These are phyloP conservation scores for Sebastes trivittatus DNA, from an alignment of 2,797 vertebrate species.

Conservation along the genomic window DNA sequence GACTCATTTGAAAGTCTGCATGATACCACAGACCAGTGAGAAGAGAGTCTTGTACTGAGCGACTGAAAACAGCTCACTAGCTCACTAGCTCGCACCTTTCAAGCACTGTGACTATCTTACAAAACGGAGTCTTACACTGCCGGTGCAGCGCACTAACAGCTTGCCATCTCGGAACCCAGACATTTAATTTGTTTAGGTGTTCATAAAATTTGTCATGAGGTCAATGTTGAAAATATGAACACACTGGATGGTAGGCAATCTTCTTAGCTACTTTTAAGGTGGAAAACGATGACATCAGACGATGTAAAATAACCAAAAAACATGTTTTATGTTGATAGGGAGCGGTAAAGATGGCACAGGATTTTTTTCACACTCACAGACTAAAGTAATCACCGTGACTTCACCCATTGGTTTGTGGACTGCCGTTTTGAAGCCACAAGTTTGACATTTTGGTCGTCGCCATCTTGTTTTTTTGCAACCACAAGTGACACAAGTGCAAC, in stretches of 20 bases:
- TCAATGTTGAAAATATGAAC: background rate
- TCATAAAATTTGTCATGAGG: background rate
- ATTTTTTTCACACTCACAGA: background rate
- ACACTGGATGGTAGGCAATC: background rate
- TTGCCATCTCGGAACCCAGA: background rate
- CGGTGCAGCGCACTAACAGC: background rate
- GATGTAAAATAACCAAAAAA: too few species aligned
- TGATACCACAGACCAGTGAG: background rate
- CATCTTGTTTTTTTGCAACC: too few species aligned
- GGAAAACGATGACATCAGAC: too few species aligned
- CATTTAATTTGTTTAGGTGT: background rate
- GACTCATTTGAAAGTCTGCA: background rate
- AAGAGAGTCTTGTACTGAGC: background rate
- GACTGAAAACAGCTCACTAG: too few species aligned
- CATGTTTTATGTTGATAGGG: background rate
- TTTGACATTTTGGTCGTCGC: too few species aligned
- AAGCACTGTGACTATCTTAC: background rate
- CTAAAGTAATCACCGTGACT: accelerated
- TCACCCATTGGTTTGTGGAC: too few species aligned
- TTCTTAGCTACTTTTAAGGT: too few species aligned
- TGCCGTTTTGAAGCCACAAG: too few species aligned
- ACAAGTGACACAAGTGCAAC: too few species aligned
- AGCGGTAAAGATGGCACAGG: background rate
- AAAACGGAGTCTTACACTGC: background rate
- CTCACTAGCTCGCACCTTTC: background rate